These are phyloP conservation scores for Amphilophus citrinellus DNA, from an alignment of 2,113 vertebrate genomes.

Conservation along the genomic window DNA sequence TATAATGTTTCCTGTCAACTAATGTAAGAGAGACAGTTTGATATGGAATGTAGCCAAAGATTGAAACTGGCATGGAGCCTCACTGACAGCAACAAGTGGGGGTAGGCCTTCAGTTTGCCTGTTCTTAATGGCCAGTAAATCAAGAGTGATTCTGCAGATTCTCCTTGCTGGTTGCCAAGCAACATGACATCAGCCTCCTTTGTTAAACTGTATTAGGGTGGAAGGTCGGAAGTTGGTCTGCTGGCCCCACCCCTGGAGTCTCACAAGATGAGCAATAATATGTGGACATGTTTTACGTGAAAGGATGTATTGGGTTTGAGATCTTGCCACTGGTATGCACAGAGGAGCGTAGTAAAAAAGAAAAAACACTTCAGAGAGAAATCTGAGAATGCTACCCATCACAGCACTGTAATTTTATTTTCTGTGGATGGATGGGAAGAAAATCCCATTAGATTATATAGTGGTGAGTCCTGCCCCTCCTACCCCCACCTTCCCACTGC, in stretches of 20 bases:
- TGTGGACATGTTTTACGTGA: constrained; percentile 41
- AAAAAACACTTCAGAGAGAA: constrained; percentile 32
- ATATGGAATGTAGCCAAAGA: neutral
- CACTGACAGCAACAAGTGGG: constrained; percentile 48
- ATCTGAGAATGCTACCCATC: constrained; percentile 73
- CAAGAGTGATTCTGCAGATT: constrained; percentile 77
- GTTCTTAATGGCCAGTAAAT: constrained; percentile 68
- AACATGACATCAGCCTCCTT: constrained; percentile 75
- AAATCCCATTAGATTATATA: constrained; percentile 74
- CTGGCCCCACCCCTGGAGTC: constrained; percentile 20
- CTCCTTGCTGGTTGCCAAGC: constrained; percentile 73
- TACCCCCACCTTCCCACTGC: constrained; percentile 48
- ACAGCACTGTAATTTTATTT: constrained; percentile 77
- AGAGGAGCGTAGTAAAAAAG: neutral
- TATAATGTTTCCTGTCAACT: neutral
- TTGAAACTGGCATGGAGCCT: constrained; percentile 12
- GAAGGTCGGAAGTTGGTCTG: constrained; percentile 61
- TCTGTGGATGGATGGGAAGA: constrained; percentile 61
- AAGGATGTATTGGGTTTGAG: constrained; percentile 43
- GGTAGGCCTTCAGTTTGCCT: constrained; percentile 34
- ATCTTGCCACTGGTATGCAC: constrained; percentile 44
- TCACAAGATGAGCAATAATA: constrained; percentile 22
- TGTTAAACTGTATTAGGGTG: constrained; percentile 52
- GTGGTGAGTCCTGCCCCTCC: constrained; percentile 59
- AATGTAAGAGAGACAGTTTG: neutral